Evolutionary conservation across 2,797 vertebrate genomes (phyloP).

Genomic region (Anabacerthia variegaticeps): DNA sequence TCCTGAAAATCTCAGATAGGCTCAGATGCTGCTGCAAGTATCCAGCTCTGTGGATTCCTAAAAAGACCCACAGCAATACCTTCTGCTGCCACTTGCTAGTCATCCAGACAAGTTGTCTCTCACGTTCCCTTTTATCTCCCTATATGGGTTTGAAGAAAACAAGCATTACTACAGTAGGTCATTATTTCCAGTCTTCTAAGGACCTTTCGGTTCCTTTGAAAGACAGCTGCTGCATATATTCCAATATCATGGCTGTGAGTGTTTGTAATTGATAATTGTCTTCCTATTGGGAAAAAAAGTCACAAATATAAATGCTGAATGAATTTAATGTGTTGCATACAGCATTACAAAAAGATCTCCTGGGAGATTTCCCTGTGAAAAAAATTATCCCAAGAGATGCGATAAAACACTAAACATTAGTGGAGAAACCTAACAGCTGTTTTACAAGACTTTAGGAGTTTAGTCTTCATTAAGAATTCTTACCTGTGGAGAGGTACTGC

Average conservation of each 20-base stretch:
- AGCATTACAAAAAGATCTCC: neutral
- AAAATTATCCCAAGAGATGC: neutral
- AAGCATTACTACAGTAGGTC: neutral
- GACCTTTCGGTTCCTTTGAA: neutral
- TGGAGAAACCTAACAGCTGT: neutral
- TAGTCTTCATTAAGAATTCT: neutral
- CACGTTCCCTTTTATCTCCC: neutral
- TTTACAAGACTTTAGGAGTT: neutral
- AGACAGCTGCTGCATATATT: neutral
- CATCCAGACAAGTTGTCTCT: neutral
- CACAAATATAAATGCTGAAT: neutral
- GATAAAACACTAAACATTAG: neutral
- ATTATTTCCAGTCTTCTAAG: neutral
- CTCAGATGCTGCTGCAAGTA: neutral
- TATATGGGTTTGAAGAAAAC: neutral
- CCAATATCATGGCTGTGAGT: neutral
- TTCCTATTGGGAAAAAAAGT: neutral
- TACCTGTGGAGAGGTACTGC: neutral
- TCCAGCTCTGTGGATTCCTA: neutral
- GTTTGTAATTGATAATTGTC: neutral
- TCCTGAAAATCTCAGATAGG: neutral
- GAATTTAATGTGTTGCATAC: neutral
- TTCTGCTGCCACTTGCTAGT: neutral
- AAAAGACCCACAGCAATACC: neutral
- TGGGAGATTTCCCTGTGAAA: neutral